These are phyloP conservation scores for Aquatica leii DNA, from an alignment of 2,888 invertebrate species.

Conservation along the genomic window DNA sequence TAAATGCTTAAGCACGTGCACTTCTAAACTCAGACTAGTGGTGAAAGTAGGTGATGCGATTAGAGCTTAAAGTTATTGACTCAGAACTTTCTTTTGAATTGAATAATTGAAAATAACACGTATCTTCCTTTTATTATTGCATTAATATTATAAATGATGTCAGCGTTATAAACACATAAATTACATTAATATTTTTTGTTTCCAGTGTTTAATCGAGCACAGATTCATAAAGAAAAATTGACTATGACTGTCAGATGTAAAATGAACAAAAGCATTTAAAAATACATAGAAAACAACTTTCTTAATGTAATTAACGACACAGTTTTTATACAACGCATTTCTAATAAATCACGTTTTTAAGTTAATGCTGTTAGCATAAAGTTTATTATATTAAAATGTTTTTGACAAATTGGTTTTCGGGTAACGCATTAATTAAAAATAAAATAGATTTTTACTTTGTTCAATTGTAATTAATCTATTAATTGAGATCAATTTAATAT, in stretches of 20 bases:
- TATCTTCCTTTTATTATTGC: not conserved
- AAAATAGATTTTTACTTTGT: slow-evolving; percentile 6
- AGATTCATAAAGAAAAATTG: not conserved
- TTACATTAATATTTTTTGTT: not conserved
- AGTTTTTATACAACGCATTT: not conserved
- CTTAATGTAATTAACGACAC: not conserved
- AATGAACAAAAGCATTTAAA: not conserved
- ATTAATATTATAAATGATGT: slow-evolving; percentile 7
- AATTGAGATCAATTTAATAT: too few species aligned
- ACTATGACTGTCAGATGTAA: not conserved
- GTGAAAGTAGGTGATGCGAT: slow-evolving; percentile 31
- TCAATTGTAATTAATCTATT: too few species aligned
- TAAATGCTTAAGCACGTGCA: slow-evolving; percentile 10
- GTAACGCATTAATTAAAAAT: too few species aligned
- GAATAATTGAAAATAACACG: slow-evolving; percentile 10
- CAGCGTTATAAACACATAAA: not conserved
- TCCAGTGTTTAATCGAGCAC: not conserved
- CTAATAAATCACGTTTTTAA: not conserved
- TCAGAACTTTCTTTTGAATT: slow-evolving; percentile 24
- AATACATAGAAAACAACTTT: not conserved
- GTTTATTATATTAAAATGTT: too few species aligned
- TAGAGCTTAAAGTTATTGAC: slow-evolving; percentile 23
- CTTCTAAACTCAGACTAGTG: not conserved
- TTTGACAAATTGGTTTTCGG: too few species aligned
- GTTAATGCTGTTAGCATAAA: too few species aligned